phyloP scores from a whole-genome alignment of 2,113 vertebrate genomes.

The Mixornis gularis region DNA sequence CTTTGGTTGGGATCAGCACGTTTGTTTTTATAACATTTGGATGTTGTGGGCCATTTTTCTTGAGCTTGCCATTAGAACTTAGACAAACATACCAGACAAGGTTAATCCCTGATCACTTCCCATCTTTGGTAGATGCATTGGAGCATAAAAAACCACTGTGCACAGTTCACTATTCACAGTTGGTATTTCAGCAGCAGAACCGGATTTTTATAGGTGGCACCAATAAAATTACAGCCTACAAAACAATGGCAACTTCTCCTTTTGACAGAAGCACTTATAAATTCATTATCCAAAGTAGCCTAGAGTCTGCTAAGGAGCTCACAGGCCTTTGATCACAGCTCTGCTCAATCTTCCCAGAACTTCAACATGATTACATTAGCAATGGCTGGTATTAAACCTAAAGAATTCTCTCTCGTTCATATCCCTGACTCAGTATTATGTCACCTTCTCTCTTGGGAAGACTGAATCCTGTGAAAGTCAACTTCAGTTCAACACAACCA shows the following conservation, averaged over 20 bases:
- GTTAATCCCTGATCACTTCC: not conserved
- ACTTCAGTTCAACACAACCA: not conserved
- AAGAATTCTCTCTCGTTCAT: not conserved
- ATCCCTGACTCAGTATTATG: not conserved
- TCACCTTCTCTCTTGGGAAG: not conserved
- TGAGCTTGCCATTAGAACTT: not conserved
- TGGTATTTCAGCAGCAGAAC: not conserved
- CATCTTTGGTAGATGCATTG: too few species aligned
- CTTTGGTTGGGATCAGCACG: not conserved
- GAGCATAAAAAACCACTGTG: not conserved
- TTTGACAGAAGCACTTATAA: not conserved
- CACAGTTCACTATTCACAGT: not conserved
- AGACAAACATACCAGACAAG: not conserved
- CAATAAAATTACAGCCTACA: not conserved
- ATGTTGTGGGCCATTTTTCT: not conserved
- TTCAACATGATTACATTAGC: not conserved
- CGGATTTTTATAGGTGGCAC: not conserved
- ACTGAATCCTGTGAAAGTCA: not conserved
- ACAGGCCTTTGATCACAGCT: not conserved
- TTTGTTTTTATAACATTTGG: not conserved
- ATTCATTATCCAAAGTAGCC: not conserved
- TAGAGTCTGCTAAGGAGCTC: not conserved
- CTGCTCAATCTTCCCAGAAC: not conserved
- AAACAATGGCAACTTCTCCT: not conserved
- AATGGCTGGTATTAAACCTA: not conserved